Base-by-base conservation (phyloP, 2,888 invertebrate species). In the Sarcophaga rosellei region DNA sequence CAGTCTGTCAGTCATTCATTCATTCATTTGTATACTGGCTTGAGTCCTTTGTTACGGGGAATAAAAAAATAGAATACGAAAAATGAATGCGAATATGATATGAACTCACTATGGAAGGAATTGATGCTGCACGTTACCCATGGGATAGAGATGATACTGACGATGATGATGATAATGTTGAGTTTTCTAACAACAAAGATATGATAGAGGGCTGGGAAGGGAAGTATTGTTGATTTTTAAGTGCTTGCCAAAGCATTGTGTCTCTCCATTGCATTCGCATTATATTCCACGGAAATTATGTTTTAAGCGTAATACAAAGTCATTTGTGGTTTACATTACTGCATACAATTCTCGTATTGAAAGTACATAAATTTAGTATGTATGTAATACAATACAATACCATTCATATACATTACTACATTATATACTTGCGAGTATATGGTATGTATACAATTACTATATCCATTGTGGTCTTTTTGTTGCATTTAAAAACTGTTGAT, bases 211-310 rank as follows among this genome's bases (percentile, higher is more conserved):
- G n/a, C 8, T 53, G 17, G 44, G 8, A 21, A 44, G 21, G 62
- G 63, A 57, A 23, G 3, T 61, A 1, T 53, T 63, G 84, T 68
- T 80, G 75, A 76, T 75, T 80, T 80, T 80, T 66, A 61, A 80
- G 76, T 81, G 69, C 80, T 53, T 69, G n/a, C 70, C 12, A 76
- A 45, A 35, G 20, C 25, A 44, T 66, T 80, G 35, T 35, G 35
- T 35, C 35, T 21, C 57, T 77, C 47, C 17, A 61, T 53, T 45
- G 35, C 69, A 65, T 72, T 81, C 62, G 62, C 85, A 73, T 53
- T 62, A 76, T 80, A 76, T 80, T 80, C 70, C n/a, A 69, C 84
- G 81, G 86, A 86, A 84, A 84, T 84, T 84, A 70, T 81, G 72
- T 75, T 84, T 75, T 15, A 81, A 81, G 80, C 78, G 75, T 81